Conservation (phyloP, 2,113 vertebrate genomes). For the Phasianus colchicus region DNA sequence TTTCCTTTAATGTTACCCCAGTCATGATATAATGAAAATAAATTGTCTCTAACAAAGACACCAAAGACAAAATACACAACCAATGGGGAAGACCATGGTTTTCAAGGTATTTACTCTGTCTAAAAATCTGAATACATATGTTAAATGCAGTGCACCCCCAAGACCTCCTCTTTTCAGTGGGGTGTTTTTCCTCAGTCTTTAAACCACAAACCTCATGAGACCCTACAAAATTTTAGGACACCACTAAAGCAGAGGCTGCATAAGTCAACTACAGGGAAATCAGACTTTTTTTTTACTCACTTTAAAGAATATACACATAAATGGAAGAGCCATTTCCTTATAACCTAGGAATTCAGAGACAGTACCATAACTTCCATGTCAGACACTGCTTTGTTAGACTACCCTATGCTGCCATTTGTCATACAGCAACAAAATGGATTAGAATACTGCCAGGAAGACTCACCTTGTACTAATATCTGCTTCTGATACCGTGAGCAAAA, state of each 20-base stretch:
- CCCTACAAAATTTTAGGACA: background rate
- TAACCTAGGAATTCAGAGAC: conserved; percentile 59
- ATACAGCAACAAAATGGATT: background rate
- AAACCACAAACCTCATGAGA: background rate
- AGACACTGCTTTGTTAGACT: background rate
- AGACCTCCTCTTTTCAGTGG: background rate
- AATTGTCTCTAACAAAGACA: background rate
- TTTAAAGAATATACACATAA: conserved; percentile 41
- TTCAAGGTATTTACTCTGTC: background rate
- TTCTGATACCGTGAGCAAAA: background rate
- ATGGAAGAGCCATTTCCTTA: conserved; percentile 12
- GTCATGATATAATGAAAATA: background rate
- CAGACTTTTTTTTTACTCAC: conserved; percentile 32
- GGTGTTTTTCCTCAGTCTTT: background rate
- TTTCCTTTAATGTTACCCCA: rapidly evolving
- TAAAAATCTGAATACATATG: background rate
- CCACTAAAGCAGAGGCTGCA: too few species aligned
- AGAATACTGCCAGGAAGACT: background rate
- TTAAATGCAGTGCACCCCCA: background rate
- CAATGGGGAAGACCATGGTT: rapidly evolving
- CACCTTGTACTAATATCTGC: background rate
- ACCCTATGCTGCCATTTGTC: background rate
- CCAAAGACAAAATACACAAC: background rate
- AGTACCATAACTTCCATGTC: background rate
- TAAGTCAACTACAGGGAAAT: background rate